Base-by-base conservation (phyloP, 2,797 vertebrate genomes). In the Crenuchus spilurus region DNA sequence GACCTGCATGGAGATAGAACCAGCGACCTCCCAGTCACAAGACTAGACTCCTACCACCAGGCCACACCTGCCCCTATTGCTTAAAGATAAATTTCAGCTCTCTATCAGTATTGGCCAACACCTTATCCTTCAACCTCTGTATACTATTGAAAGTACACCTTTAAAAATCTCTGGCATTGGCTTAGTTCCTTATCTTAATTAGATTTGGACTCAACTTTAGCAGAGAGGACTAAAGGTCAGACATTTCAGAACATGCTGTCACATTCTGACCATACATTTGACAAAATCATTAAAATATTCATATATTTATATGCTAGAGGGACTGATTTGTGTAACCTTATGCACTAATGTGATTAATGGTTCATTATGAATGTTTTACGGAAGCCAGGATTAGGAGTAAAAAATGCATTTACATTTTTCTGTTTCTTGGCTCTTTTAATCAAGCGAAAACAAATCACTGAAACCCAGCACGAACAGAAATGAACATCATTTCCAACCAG, bases 351-450 rank as follows among this genome's bases (percentile, higher is more conserved):
- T 24, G 57, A 61, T 39, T 61, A 61, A 61, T 61, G 37, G 10
- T 61, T 61, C 35, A 39, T 61, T 61, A 61, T 39, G 33, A 41
- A 61, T 16, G 9, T 61, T 41, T 41, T 37, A 61, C 11, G 39
- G 11, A 24, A 35, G 35, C 5, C 20, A 41, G 37, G 35, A 61
- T 41, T 61, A 61, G 2, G 20, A 26, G 4, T 41, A 61, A 61
- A 61, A 61, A 61, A 41, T 61, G 20, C 35, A 26, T 24, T 41
- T 16, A 26, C 41, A 41, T 41, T 22, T 60, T 60, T 0, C 6
- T 61, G 41, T 61, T 41, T 13, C 35, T 41, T 6, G 11, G 20
- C 20, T 6, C 0, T 41, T 61, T 16, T 14, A 61, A 61, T 14
- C 18, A 1, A 4, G 33, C 20, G 31, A 35, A 58, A 58, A 37